Evolutionary conservation across 2,888 invertebrate species (phyloP), one percentile per base, ranked within the genome.

Genomic region (Pomacea canaliculata): DNA sequence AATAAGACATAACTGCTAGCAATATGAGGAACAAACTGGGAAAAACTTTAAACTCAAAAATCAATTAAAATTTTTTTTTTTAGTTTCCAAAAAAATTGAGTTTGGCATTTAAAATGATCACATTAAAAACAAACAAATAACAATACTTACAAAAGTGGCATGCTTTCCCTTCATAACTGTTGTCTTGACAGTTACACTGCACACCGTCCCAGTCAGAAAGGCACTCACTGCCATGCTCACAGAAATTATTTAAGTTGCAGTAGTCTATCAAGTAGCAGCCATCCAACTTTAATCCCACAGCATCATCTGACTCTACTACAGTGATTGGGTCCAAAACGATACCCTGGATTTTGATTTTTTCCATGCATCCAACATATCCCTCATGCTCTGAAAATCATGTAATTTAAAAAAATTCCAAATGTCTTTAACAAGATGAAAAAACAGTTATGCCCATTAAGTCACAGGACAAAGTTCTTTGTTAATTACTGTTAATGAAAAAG

Each of bases 181-280:
- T 95, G 67, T 94, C 94, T 9, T 66, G 23, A 90, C 97, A 98
- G 87, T 97, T 96, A 89, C 98, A 98, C 56, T 94, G 95, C 67
- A 97, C 94, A 86, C 96, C 86, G 18, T 78, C 96, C 89, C 97
- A 96, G 87, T 95, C 94, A 0, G 97, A 96, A 48, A 96, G 95
- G 91, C 97, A 98, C 85, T 95, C 94, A 0, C 97, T 97, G 1
- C 95, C 96, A 88, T 98, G 97, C 86, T 97, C 96, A 87, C 97
- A 97, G 78, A 84, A 82, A 16, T 79, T 82, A 71, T 83, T 82
- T 23, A 77, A 78, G 66, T 81, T 73, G 77, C 90, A 90, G 80
- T 87, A 84, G 78, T 89, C 86, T 7, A 83, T 76, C 63, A 89
- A 83, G 71, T 88, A 83, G 79, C 90, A 90, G 27, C 88, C 89